Percentiles rank a stretch among this genome's conserved stretches.
Evolutionary conservation across 2,113 vertebrate species (phyloP).

Genomic region (Lophochroa leadbeateri): DNA sequence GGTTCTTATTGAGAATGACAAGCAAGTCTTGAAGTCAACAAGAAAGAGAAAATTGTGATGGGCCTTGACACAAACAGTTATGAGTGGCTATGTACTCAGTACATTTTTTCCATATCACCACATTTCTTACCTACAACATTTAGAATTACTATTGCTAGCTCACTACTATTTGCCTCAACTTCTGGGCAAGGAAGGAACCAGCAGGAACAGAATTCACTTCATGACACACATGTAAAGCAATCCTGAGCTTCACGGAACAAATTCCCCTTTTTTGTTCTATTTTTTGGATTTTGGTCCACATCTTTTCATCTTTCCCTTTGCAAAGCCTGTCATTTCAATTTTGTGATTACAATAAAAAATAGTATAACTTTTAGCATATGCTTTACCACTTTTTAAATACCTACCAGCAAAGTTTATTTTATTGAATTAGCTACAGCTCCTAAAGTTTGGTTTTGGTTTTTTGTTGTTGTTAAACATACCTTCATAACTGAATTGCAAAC

Average conservation of each 20-base stretch:
- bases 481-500: constrained; percentile 78
- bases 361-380: background rate
- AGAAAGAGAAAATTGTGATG: background rate
- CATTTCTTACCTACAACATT: background rate
- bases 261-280: background rate
- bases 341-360: background rate
- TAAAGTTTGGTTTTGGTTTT: background rate
- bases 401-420: background rate
- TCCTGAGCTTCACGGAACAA: background rate
- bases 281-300: background rate
- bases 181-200: background rate
- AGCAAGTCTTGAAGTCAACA: background rate
- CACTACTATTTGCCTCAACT: background rate
- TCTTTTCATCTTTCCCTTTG: background rate
- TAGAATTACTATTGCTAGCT: background rate
- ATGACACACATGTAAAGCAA: background rate
- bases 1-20: background rate
- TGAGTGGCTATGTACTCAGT: background rate
- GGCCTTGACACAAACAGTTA: background rate
- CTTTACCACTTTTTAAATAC: background rate
- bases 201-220: background rate
- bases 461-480: constrained; percentile 57
- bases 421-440: background rate
- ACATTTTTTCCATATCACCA: background rate
- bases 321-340: background rate